Evolutionary conservation across 64 coral and sea anemone genomes (phyloP), one percentile per base, ranked within the genome.

Genomic region (Montipora capricornis): DNA sequence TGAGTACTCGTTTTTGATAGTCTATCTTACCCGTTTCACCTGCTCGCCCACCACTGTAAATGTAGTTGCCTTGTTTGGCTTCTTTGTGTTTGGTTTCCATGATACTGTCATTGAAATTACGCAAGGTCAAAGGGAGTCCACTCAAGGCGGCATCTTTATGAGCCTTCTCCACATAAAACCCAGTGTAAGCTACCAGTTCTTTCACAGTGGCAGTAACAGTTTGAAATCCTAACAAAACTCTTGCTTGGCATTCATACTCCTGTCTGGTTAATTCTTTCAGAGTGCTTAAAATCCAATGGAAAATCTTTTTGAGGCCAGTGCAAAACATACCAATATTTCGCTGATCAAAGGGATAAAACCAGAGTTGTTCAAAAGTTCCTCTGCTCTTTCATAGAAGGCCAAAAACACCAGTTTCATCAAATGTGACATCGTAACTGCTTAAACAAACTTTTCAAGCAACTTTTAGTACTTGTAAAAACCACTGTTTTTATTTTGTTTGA

Each of bases 171-270:
- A 76, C 73, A 76, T 84, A 84, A 49, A 44, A 84, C 0, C 80
- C 90, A 50, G 67, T 76, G 51, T 85, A 85, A 47, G 52, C 68
- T 46, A 77, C 71, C 3, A 85, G 20, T 29, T 92, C 64, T 55
- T 92, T 92, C 44, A 92, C 29, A 84, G 90, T 92, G 47, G 90
- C 90, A 76, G 90, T 92, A 53, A 92, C 90, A 53, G 50, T 55
- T 47, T 85, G 3, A 58, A 93, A 93, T 67, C 91, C 91, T 24
- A 93, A 66, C 52, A 78, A 37, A 20, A 78, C 73, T 60, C 91
- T 49, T n/a, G 91, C 91, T 66, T 69, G 59, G 0, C 51, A 46
- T 48, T 93, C 74, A 78, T 87, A 79, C 17, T 20, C n/a, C 9
- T 77, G 8, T 79, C 82, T 52, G 19, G 91, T 68, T 9, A 79